phyloP scores from a whole-genome alignment of 2,797 vertebrate genomes.

The Mormyrus proboscirostris region DNA sequence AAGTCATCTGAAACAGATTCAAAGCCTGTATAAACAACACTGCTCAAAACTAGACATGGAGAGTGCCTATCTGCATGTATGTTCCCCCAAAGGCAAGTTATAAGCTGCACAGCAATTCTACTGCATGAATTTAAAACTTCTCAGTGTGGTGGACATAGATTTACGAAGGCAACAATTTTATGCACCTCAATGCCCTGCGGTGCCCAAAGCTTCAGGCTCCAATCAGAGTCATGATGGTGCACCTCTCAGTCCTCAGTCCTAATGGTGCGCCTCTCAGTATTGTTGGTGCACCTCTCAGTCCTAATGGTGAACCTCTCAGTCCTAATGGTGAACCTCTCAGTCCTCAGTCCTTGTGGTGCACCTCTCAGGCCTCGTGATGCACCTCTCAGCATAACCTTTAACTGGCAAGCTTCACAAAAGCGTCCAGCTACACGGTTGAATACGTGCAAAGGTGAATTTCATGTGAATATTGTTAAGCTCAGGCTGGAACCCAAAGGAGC shows the following conservation, averaged over 20 bases:
- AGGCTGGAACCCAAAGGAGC: neutral
- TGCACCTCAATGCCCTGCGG: neutral
- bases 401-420: neutral
- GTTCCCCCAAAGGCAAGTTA: neutral
- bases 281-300: neutral
- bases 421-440: neutral
- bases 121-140: neutral
- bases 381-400: neutral
- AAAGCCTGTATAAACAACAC: neutral
- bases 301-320: neutral
- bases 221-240: neutral
- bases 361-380: neutral
- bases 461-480: constrained; percentile 3
- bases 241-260: neutral
- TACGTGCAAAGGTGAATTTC: neutral
- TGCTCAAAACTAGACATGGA: neutral
- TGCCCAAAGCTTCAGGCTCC: neutral
- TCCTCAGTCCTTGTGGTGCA: neutral
- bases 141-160: neutral
- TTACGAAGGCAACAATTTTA: neutral
- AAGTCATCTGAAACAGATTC: neutral
- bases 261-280: too few relatives aligned
- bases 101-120: neutral
- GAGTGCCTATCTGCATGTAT: neutral
- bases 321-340: neutral